A percentile compares a stretch with the other conserved stretches of the same genome.
Evolutionary conservation across 2,888 invertebrate genomes (phyloP).

Genomic region (Boloria euphrosyne): DNA sequence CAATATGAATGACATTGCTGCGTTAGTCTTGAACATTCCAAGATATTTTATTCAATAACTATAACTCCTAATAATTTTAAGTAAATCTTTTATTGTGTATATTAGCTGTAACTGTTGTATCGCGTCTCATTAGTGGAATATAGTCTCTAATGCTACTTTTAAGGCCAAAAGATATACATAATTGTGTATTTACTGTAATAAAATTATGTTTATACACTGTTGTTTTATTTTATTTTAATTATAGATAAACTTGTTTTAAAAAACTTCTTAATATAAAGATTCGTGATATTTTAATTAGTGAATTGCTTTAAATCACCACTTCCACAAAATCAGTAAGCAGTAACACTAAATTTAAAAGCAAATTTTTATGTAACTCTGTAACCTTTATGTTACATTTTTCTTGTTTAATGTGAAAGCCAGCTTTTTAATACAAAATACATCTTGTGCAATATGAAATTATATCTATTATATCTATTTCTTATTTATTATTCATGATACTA

Average conservation of each 20-base stretch:
- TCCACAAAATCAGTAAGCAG: too few relatives aligned
- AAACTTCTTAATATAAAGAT: too few relatives aligned
- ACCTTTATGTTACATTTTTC: too few relatives aligned
- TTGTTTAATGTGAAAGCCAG: too few relatives aligned
- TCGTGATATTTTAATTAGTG: too few relatives aligned
- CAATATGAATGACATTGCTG: constrained; percentile 34
- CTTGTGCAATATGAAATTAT: too few relatives aligned
- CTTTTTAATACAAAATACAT: too few relatives aligned
- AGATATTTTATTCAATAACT: constrained; percentile 54
- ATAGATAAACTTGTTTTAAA: neutral
- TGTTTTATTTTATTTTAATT: constrained; percentile 43
- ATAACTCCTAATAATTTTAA: constrained; percentile 54
- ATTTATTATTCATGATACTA: neutral
- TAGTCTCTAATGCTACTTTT: constrained; percentile 72
- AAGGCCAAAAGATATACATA: constrained; percentile 81
- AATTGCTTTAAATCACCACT: too few relatives aligned
- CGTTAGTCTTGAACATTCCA: constrained; percentile 60
- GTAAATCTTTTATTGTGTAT: constrained; percentile 47
- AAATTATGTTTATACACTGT: constrained; percentile 70
- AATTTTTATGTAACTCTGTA: too few relatives aligned
- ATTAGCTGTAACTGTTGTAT: constrained; percentile 72
- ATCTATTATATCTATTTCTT: too few relatives aligned
- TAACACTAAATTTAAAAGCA: too few relatives aligned
- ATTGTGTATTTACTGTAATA: constrained; percentile 77
- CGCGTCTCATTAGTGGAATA: constrained; percentile 71